Base-by-base conservation (phyloP, 2,888 invertebrate genomes). In the Conchocele bisecta region DNA sequence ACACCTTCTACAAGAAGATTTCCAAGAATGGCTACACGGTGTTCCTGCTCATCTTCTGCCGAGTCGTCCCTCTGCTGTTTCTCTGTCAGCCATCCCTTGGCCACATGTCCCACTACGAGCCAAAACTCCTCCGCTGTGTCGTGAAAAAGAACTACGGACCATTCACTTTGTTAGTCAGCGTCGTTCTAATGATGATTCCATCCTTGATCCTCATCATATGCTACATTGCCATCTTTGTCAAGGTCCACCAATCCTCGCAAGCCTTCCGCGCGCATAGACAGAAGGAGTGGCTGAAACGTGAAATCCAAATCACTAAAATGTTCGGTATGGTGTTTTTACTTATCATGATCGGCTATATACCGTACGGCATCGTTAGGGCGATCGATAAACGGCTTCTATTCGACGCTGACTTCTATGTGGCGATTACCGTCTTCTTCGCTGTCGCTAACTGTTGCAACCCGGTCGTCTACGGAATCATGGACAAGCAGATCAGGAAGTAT, bases 301-400 rank as follows among this genome's bases (percentile, higher is more conserved):
- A 90, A 73, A 87, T 90, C 46, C 89, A 89, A 75, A 90, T 90
- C 46, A 90, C 90, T n/a, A 90, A 89, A 76, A 90, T 90, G 90
- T 90, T 90, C 77, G 90, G 89, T 57, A 85, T 90, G 75, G 88
- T 90, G 17, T 90, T 90, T 59, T 74, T 89, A 29, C 81, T 89
- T 53, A 89, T 90, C 50, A 81, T 90, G 70, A 75, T 89, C 31
- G 90, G 89, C 29, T 90, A 89, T 73, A 74, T 90, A 33, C 89
- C 89, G 1, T 90, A 90, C 67, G 88, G 89, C 26, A 84, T 88
- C 22, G 86, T 89, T 11, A 84, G 90, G 31, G 86, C 86, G 35
- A 86, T 88, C 24, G 90, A 90, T 74, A 84, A 86, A 65, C 82
- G 83, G 59, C 79, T 88, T 31, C 74, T 81, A 35, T 75, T 87